Base-by-base conservation (phyloP, 2,797 vertebrate genomes). In the Pantherophis vulpinus region DNA sequence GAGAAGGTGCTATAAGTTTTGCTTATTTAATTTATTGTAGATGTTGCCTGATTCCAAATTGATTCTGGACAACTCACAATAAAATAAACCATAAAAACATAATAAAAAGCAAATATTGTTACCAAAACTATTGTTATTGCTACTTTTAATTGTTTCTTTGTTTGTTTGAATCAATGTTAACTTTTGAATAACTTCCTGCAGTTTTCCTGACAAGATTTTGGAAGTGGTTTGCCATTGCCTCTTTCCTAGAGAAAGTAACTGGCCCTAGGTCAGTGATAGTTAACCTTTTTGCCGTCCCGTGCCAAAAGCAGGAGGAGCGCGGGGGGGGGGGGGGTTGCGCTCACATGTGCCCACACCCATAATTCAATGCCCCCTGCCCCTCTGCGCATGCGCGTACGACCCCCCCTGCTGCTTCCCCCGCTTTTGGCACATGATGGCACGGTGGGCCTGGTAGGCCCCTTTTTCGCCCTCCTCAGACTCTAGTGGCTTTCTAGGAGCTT, bases 361-460 rank as follows among this genome's bases (percentile, higher is more conserved):
- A 51, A 51, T 51, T 7, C 6, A 7, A 51, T 51, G 7, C 6
- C 47, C 47, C 47, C 6, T 7, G 1, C 47, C 5, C 47, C 47
- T 5, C 47, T 0, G 47, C 6, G 1, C 47, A 51, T 51, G 6
- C 6, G 6, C 7, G 6, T 7, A 0, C 7, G 6, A 51, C 47
- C 47, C 47, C 47, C 6, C 47, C 47, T 51, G 47, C 47, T 51
- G 47, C 47, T 51, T 5, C 47, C 7, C 47, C 47, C 6, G 6
- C 47, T 51, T 51, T 51, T 51, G 47, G 47, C 47, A 51, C 47
- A 51, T 51, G 47, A 51, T 51, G 47, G 47, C 47, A 51, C 7
- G 1, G 47, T 51, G 47, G 47, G 47, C 47, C 47, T 8, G 47
- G 47, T 51, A 51, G 47, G 6, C 47, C 0, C 47, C 5, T 51